Conservation (phyloP, 1,140 invertebrate genomes). For the Acyrthosiphon pisum region DNA sequence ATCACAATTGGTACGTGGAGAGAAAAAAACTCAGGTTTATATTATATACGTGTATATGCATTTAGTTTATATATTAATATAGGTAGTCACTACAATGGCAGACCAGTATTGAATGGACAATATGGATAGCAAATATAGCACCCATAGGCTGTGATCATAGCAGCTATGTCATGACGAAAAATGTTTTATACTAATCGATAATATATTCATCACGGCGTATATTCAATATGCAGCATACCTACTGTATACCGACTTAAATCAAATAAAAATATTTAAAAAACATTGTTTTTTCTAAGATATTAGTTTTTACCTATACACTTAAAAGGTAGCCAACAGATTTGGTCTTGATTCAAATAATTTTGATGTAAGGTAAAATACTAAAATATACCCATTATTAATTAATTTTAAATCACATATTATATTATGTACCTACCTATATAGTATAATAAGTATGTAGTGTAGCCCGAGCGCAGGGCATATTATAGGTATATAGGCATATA, state of each 20-base stretch:
- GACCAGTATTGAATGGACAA: not conserved
- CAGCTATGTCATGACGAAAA: not conserved
- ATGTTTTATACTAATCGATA: not conserved
- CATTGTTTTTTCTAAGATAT: not conserved
- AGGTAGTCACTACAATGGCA: not conserved
- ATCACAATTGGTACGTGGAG: slow-evolving; percentile 15
- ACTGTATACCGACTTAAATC: not conserved
- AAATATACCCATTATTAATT: not conserved
- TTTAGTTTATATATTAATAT: not conserved
- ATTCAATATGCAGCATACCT: not conserved
- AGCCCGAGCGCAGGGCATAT: too few relatives aligned
- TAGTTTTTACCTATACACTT: not conserved
- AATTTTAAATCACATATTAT: not conserved
- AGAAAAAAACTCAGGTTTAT: not conserved
- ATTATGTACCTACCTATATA: too few relatives aligned
- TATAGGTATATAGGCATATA: not conserved
- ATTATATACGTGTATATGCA: not conserved
- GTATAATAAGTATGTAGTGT: too few relatives aligned
- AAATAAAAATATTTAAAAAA: not conserved
- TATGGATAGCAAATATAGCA: not conserved
- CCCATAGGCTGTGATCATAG: too few relatives aligned
- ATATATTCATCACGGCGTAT: not conserved
- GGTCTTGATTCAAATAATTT: not conserved
- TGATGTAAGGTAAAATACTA: too few relatives aligned
- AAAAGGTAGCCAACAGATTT: not conserved